phyloP scores from a whole-genome alignment of 2,113 vertebrate species.

The Spea bombifrons region DNA sequence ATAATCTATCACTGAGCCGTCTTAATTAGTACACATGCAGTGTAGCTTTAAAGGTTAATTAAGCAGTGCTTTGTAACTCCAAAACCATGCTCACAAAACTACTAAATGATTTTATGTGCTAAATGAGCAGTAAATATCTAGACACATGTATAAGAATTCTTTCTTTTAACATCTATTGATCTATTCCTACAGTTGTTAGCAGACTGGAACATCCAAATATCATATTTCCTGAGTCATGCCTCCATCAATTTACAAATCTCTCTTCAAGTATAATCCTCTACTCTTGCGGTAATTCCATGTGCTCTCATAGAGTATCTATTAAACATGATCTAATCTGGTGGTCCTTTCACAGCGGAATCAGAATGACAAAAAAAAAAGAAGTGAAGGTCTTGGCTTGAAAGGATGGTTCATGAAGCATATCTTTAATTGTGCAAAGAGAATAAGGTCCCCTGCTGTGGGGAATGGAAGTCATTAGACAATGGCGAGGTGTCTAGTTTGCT shows the following conservation, averaged over 20 bases:
- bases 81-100: not conserved
- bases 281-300: not conserved
- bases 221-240: too few relatives aligned
- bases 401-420: constrained; percentile 29
- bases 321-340: not conserved
- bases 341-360: constrained; percentile 18
- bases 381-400: constrained; percentile 2
- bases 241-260: not conserved
- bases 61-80: constrained; percentile 9
- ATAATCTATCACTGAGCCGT: constrained; percentile 39
- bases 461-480: constrained; percentile 33
- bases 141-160: too few relatives aligned
- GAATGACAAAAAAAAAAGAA: constrained; percentile 8
- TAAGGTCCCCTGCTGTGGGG: constrained; percentile 23
- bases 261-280: not conserved
- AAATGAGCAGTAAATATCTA: not conserved
- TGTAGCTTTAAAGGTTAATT: constrained; percentile 37
- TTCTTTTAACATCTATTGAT: too few relatives aligned
- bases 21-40: constrained; percentile 39
- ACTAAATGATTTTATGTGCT: not conserved
- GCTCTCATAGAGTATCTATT: not conserved
- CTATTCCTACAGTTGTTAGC: too few relatives aligned
- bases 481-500: constrained; percentile 19
- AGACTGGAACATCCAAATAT: too few relatives aligned
- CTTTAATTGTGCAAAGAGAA: constrained; percentile 35